A percentile compares a stretch with the other conserved stretches of the same genome.
Conservation (phyloP, 1,140 invertebrate genomes). For the Pararge aegeria region DNA sequence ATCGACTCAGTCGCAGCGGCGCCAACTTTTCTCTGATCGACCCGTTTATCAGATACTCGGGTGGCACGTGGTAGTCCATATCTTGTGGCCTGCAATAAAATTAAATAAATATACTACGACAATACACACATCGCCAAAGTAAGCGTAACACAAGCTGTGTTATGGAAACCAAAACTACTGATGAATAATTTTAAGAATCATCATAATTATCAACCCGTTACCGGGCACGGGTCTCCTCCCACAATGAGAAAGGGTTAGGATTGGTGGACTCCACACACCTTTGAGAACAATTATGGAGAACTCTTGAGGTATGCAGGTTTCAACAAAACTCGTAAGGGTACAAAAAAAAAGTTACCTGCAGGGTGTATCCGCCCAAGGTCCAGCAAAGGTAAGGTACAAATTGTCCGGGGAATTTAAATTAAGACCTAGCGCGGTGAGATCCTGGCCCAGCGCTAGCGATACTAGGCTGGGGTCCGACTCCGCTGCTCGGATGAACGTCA, state of each 20-base stretch:
- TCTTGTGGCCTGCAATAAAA: slow-evolving; percentile 92
- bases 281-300: no score
- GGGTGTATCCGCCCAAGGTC: slow-evolving; percentile 98
- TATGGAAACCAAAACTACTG: no score
- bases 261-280: no score
- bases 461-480: slow-evolving; percentile 98
- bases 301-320: no score
- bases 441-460: slow-evolving; percentile 96
- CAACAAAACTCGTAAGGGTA: no score
- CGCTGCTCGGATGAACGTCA: slow-evolving; percentile 98
- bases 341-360: slow-evolving; percentile 89
- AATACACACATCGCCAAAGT: no score
- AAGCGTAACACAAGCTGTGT: no score
- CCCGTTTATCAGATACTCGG: slow-evolving; percentile 98
- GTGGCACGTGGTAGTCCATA: slow-evolving; percentile 98
- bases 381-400: slow-evolving; percentile 97
- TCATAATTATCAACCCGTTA: no score
- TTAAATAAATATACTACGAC: not conserved
- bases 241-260: no score
- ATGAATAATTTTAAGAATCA: no score
- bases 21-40: slow-evolving; percentile 96
- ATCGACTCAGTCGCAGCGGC: slow-evolving; percentile 96
- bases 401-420: slow-evolving; percentile 99
- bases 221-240: no score
- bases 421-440: slow-evolving; percentile 97